Evolutionary conservation across 2,797 vertebrate genomes (phyloP).

Genomic region (Capromys pilorides): DNA sequence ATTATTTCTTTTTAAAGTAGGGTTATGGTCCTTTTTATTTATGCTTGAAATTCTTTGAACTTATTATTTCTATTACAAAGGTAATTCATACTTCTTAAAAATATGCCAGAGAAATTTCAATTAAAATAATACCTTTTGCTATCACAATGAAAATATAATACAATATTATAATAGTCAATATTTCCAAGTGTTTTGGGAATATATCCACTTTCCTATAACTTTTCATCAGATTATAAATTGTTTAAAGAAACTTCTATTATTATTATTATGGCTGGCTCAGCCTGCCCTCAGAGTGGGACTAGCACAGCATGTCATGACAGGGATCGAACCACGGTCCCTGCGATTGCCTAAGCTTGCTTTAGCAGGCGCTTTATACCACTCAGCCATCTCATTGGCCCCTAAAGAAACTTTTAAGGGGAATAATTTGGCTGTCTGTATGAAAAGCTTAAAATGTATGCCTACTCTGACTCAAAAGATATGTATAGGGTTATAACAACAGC

Average conservation of each 20-base stretch:
- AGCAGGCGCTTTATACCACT: no score
- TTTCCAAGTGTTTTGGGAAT: conserved; percentile 48
- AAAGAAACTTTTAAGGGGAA: conserved; percentile 1
- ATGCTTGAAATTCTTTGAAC: not conserved
- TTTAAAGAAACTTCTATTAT: not conserved
- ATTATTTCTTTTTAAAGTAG: not conserved
- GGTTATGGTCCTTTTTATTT: not conserved
- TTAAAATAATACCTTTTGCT: conserved; percentile 56
- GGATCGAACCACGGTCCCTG: no score
- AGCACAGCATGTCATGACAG: no score
- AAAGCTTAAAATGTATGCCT: conserved; percentile 33
- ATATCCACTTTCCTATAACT: not conserved
- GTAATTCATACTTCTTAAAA: not conserved
- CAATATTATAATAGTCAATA: conserved; percentile 19
- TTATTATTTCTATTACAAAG: conserved; percentile 14
- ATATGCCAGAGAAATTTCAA: conserved; percentile 29
- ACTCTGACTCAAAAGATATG: conserved; percentile 30
- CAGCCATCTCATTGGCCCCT: no score
- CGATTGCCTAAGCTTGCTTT: no score
- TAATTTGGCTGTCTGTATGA: conserved; percentile 23
- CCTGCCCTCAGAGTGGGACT: no score
- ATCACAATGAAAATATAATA: conserved; percentile 39
- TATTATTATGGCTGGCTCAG: no score
- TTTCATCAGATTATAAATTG: conserved; percentile 40
- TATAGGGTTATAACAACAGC: conserved; percentile 21